Evolutionary conservation across 2,113 vertebrate species (phyloP), one percentile per base, ranked within the genome.

Genomic region (Thamnaconus septentrionalis): DNA sequence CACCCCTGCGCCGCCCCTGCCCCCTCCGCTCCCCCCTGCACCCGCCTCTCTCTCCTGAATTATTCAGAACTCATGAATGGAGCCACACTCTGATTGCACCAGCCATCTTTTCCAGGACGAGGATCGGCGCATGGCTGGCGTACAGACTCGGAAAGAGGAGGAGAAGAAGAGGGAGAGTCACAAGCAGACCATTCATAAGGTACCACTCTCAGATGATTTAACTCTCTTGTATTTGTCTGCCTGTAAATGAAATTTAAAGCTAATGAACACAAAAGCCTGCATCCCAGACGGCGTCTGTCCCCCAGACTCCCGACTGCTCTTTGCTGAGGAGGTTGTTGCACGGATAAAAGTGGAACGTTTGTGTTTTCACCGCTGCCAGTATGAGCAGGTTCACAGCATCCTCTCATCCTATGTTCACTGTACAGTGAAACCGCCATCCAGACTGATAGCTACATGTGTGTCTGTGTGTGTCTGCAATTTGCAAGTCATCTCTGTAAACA

Each of bases 81-180:
- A 85, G 81, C 66, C 3, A 42, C 61, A 65, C 49, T 68, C 73
- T 87, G 77, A 88, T 74, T 60, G 73, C 75, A 47, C 68, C 40
- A 61, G 69, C 69, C 84, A 31, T 87, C 58, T 77, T 71, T 85
- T 87, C 64, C 78, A 99, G 97, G 97, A 99, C 89, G 97, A 99
- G 94, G 96, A 99, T 91, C 94, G 96, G 88, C 96, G 95, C 73
- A 91, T 95, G 88, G 96, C 95, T 86, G 95, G 93, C 78, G 79
- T 95, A 78, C 92, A 94, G 76, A 93, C 93, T 80, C 94, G 94
- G 78, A 98, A 94, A 89, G 96, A 99, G 78, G 97, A 99, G 86
- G 97, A 99, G 79, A 96, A 94, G 92, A 97, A 94, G 89, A 94
- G 93, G 79, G 97, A 99, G 84, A 94, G 87, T 79, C 95, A 98